Percentiles rank a stretch among this genome's conserved stretches.
Conservation (phyloP, 2,888 invertebrate species). For the Cerceris rybyensis region DNA sequence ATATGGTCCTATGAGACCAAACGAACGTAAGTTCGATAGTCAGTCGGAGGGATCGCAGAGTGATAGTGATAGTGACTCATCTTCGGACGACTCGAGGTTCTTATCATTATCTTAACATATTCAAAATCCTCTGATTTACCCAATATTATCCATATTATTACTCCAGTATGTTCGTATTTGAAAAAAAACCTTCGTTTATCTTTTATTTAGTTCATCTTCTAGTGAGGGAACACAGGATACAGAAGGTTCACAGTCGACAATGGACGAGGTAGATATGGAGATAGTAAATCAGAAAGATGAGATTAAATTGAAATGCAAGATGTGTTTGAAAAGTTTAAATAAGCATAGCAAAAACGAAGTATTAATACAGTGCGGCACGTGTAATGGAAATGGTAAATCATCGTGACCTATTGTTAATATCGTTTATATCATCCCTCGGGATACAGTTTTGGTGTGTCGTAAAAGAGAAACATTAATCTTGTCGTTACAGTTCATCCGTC, state of each 20-base stretch:
- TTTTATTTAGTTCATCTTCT: conserved; percentile 78
- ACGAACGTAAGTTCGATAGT: conserved; percentile 82
- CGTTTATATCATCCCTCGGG: background rate
- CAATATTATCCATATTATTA: conserved; percentile 10
- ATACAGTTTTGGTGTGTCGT: background rate
- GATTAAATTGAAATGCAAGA: conserved; percentile 81
- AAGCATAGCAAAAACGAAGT: conserved; percentile 83
- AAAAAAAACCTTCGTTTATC: conserved; percentile 34
- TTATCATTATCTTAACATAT: conserved; percentile 20
- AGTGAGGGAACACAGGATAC: conserved; percentile 82
- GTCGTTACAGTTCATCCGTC: conserved; percentile 89
- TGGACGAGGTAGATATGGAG: conserved; percentile 80
- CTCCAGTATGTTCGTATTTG: conserved; percentile 2
- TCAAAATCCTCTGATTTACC: conserved; percentile 15
- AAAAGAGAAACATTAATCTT: background rate
- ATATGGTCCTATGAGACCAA: conserved; percentile 84
- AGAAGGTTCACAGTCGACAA: conserved; percentile 80
- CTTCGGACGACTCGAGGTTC: conserved; percentile 83
- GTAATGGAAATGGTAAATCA: conserved; percentile 84
- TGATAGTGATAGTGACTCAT: conserved; percentile 80
- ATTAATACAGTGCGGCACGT: conserved; percentile 85
- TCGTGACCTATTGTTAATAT: background rate
- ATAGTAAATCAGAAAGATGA: conserved; percentile 76
- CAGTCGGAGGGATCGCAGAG: conserved; percentile 84
- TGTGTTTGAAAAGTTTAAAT: conserved; percentile 82